A percentile compares a stretch with the other conserved stretches of the same genome.
Evolutionary conservation across 2,797 vertebrate species (phyloP).

Genomic region (Delichon dasypus): DNA sequence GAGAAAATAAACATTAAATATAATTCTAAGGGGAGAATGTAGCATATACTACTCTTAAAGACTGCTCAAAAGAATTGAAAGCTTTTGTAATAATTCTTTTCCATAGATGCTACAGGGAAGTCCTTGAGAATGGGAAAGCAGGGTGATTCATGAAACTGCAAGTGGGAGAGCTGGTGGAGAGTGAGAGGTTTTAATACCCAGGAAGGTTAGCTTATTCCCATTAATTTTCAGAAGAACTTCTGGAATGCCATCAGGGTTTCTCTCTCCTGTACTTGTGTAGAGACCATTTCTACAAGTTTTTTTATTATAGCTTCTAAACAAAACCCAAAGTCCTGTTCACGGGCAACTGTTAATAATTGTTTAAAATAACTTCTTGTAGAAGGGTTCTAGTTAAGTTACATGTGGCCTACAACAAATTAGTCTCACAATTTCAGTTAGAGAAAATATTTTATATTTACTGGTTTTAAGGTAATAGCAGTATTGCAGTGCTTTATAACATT

Average conservation of each 20-base stretch:
- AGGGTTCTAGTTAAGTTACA: not conserved
- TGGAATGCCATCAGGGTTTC: not conserved
- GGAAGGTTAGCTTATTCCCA: not conserved
- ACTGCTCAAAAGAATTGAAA: not conserved
- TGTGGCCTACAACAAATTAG: not conserved
- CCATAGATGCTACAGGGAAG: not conserved
- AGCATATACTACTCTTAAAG: not conserved
- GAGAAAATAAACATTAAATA: not conserved
- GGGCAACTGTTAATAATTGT: not conserved
- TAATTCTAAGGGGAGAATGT: not conserved
- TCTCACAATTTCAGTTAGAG: not conserved
- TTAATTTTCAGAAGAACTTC: not conserved
- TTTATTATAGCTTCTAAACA: not conserved
- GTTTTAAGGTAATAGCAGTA: not conserved
- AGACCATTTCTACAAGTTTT: not conserved
- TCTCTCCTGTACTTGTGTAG: not conserved
- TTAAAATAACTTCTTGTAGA: not conserved
- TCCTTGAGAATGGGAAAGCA: not conserved
- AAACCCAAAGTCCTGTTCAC: not conserved
- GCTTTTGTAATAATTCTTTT: not conserved
- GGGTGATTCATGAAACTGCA: not conserved
- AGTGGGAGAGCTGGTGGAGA: not conserved
- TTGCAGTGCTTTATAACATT: not conserved
- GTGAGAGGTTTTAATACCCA: not conserved
- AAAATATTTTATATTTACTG: not conserved